Percentiles rank a stretch among this genome's conserved stretches.
Evolutionary conservation across 2,113 vertebrate species (phyloP).

Genomic region (Notothenia coriiceps): DNA sequence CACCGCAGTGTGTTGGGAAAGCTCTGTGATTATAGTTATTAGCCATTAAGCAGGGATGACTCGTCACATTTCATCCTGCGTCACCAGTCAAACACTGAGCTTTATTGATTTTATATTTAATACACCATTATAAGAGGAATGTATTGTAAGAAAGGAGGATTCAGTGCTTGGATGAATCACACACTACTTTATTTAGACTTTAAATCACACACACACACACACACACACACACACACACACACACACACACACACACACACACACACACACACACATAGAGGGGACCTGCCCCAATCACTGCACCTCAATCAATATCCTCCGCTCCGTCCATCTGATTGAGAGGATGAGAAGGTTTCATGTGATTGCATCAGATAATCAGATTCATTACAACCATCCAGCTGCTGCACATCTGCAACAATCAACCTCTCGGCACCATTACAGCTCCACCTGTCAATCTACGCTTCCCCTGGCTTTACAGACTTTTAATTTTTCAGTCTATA

Average conservation of each 20-base stretch:
- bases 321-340: constrained; percentile 11
- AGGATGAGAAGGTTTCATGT: constrained; percentile 13
- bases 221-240: too few species aligned
- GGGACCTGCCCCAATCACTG: background rate
- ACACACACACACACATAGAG: background rate
- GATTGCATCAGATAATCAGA: constrained; percentile 45
- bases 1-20: background rate
- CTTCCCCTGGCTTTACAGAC: background rate
- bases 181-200: background rate
- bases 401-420: background rate
- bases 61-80: background rate
- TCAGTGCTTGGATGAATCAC: background rate
- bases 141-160: background rate
- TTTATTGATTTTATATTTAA: background rate
- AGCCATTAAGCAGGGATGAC: background rate
- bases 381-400: background rate
- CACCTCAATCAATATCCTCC: background rate
- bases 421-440: background rate
- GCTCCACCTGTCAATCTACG: background rate
- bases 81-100: background rate
- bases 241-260: too few species aligned
- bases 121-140: background rate
- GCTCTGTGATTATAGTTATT: background rate
- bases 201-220: background rate
- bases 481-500: background rate